Evolutionary conservation across 2,888 invertebrate species (phyloP), one percentile per base, ranked within the genome.

Genomic region (Brachycybe producta): DNA sequence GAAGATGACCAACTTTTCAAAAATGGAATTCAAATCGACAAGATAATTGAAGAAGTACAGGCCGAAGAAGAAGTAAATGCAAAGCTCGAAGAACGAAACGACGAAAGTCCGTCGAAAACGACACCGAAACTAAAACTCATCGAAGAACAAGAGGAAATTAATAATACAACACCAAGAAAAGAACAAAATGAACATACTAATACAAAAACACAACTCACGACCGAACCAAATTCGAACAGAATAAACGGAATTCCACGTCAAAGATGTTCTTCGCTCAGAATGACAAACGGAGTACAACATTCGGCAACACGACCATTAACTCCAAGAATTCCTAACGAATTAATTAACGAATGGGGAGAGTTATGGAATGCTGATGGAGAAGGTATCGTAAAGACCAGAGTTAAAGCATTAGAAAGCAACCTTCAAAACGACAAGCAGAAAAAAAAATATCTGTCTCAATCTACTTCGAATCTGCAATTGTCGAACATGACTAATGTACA

Each of bases 391-490:
- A 55, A 52, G 36, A 45, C 35, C 15, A 44, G 49, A 26, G 49
- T 55, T 13, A 41, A 32, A 28, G 44, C 51, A 26, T 54, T 43
- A 49, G 52, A 54, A 46, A 50, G 40, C n/a, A 41, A 15, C 5
- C 41, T 41, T 17, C 15, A 13, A 11, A 41, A 23, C 17, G 41
- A 8, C 23, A 24, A 41, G 24, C 15, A 13, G 23, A 24, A n/a
- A n/a, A n/a, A n/a, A n/a, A n/a, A n/a, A n/a, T n/a, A n/a, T n/a
- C n/a, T n/a, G n/a, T n/a, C n/a, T n/a, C n/a, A n/a, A n/a, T n/a
- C n/a, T n/a, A n/a, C n/a, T n/a, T n/a, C n/a, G n/a, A n/a, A n/a
- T n/a, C n/a, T n/a, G n/a, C n/a, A n/a, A n/a, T n/a, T n/a, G n/a
- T n/a, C n/a, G n/a, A n/a, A n/a, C n/a, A n/a, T n/a, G n/a, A n/a